Conservation (phyloP, 2,113 vertebrate species). For the Gnathonemus longibarbis region DNA sequence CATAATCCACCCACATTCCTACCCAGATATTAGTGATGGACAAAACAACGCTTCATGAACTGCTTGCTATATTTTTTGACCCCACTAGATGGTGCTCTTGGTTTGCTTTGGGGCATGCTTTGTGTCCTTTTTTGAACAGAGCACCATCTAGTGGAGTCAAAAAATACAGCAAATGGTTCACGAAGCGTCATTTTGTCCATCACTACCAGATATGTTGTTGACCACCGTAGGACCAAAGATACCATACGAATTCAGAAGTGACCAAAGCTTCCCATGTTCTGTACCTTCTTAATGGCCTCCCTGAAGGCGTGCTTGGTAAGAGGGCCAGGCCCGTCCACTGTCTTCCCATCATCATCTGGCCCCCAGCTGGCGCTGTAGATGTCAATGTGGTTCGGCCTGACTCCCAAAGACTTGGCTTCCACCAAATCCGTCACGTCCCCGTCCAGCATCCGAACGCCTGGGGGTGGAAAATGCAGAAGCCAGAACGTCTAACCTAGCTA, state of each 20-base stretch:
- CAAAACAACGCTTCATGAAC: not conserved
- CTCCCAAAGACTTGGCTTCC: slow-evolving; percentile 84
- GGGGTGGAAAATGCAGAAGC: not conserved
- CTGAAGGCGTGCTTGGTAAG: slow-evolving; percentile 80
- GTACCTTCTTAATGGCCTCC: slow-evolving; percentile 76
- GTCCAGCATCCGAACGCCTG: slow-evolving; percentile 88
- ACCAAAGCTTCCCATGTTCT: slow-evolving; percentile 7
- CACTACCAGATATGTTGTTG: not conserved
- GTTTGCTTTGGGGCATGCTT: not conserved
- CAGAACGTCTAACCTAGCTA: not conserved
- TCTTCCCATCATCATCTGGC: slow-evolving; percentile 88
- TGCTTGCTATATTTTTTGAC: not conserved
- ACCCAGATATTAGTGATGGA: not conserved
- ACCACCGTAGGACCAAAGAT: not conserved
- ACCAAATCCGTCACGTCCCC: slow-evolving; percentile 91
- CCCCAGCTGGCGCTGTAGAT: slow-evolving; percentile 94
- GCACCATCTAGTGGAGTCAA: not conserved
- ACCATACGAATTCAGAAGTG: not conserved
- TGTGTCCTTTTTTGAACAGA: not conserved
- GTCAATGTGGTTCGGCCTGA: slow-evolving; percentile 82
- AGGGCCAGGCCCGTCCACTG: slow-evolving; percentile 84
- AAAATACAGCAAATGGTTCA: not conserved
- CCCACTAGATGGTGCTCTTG: not conserved
- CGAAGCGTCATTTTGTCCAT: not conserved
- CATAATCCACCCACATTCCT: not conserved